Percentiles rank a stretch among this genome's conserved stretches.
Conservation (phyloP, 2,113 vertebrate species). For the Dasyprocta punctata region DNA sequence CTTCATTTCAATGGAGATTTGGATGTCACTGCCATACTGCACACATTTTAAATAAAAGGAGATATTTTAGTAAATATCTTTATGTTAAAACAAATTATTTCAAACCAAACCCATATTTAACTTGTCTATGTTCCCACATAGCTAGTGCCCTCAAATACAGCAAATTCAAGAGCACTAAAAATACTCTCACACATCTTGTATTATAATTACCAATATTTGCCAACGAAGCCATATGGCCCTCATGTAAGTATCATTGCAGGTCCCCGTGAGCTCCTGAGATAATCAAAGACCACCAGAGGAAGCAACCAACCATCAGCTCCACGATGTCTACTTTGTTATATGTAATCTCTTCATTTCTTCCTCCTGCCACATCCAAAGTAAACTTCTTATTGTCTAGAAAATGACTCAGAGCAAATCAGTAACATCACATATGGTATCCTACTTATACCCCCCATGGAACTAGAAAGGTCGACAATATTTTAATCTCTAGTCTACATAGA, state of each 20-base stretch:
- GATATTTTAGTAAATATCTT: conserved; percentile 23
- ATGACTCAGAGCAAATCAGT: neutral
- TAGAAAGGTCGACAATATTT: neutral
- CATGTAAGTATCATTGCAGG: neutral
- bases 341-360: neutral
- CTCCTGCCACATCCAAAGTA: neutral
- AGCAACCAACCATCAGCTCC: neutral
- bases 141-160: neutral
- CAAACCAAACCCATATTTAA: neutral
- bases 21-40: neutral
- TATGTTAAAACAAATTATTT: neutral
- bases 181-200: neutral
- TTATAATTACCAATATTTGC: neutral
- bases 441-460: neutral
- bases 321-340: neutral
- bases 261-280: neutral
- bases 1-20: neutral
- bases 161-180: neutral
- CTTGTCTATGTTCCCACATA: neutral
- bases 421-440: neutral
- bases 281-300: neutral
- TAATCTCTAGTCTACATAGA: neutral
- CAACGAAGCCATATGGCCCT: neutral
- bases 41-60: neutral
- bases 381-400: neutral